phyloP scores from a whole-genome alignment of 1,140 invertebrate genomes.

The Hyphantria cunea region DNA sequence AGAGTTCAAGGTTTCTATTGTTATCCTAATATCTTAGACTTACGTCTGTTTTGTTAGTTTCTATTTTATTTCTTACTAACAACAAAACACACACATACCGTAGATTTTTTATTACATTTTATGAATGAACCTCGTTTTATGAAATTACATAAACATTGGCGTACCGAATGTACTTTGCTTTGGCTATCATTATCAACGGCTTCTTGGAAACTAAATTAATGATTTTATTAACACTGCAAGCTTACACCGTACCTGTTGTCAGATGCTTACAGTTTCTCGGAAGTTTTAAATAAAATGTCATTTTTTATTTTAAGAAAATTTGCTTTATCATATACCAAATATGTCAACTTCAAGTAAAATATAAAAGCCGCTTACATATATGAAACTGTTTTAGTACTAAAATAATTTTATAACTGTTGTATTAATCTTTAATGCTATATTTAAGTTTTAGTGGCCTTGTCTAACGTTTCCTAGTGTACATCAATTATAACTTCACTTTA shows the following conservation, averaged over 20 bases:
- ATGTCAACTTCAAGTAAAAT: too few species aligned
- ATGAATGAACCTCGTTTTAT: conserved; percentile 36
- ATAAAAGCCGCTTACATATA: too few species aligned
- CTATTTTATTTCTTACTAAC: not conserved
- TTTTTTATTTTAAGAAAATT: not conserved
- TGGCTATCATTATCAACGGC: conserved; percentile 9
- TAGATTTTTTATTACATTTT: conserved; percentile 29
- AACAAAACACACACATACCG: conserved; percentile 16
- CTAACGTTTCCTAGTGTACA: not conserved
- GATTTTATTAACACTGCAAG: conserved; percentile 28
- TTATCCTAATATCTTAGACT: too few species aligned
- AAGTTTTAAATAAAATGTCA: conserved; percentile 1
- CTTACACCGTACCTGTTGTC: conserved; percentile 2
- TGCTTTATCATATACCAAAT: too few species aligned
- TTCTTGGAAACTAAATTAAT: conserved; percentile 30
- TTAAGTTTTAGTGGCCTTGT: too few species aligned
- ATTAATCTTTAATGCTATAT: too few species aligned
- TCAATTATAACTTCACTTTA: not conserved
- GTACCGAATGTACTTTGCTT: conserved; percentile 8
- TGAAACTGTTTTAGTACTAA: too few species aligned
- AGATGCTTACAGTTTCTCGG: not conserved
- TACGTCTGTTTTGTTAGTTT: too few species aligned
- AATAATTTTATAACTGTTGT: too few species aligned
- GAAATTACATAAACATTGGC: conserved; percentile 23
- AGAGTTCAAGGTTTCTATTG: too few species aligned